Evolutionary conservation across 2,888 invertebrate species (phyloP).

Genomic region (Pandemis cinnamomeana): DNA sequence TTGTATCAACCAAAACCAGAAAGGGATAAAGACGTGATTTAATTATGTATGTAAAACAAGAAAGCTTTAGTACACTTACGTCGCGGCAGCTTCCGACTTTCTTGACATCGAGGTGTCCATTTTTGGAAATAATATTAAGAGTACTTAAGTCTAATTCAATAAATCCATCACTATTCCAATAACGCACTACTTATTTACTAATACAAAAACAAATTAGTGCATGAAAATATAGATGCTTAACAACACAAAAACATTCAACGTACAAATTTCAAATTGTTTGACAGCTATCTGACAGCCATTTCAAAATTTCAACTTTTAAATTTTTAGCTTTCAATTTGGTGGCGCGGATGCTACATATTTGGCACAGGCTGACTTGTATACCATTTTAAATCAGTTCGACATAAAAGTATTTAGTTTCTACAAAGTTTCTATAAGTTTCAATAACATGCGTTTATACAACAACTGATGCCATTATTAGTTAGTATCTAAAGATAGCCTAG

Average conservation of each 20-base stretch:
- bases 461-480: too few relatives aligned
- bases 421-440: too few relatives aligned
- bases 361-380: background rate
- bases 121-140: conserved; percentile 40
- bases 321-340: background rate
- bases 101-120: conserved; percentile 71
- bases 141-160: background rate
- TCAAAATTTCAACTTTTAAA: conserved; percentile 6
- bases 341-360: background rate
- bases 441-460: too few relatives aligned
- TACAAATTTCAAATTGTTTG: conserved; percentile 36
- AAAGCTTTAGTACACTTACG: conserved; percentile 59
- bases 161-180: background rate
- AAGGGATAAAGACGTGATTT: background rate
- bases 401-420: too few relatives aligned
- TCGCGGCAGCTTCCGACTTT: conserved; percentile 63
- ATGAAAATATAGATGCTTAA: conserved; percentile 11
- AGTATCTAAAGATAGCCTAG: too few relatives aligned
- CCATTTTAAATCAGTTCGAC: too few relatives aligned
- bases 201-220: conserved; percentile 2
- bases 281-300: conserved; percentile 17
- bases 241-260: conserved; percentile 32
- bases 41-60: background rate
- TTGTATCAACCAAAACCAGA: background rate
- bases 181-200: background rate